Percentiles rank a stretch among this genome's conserved stretches.
Evolutionary conservation across 2,888 invertebrate genomes (phyloP).

Genomic region (Tipula unca): DNA sequence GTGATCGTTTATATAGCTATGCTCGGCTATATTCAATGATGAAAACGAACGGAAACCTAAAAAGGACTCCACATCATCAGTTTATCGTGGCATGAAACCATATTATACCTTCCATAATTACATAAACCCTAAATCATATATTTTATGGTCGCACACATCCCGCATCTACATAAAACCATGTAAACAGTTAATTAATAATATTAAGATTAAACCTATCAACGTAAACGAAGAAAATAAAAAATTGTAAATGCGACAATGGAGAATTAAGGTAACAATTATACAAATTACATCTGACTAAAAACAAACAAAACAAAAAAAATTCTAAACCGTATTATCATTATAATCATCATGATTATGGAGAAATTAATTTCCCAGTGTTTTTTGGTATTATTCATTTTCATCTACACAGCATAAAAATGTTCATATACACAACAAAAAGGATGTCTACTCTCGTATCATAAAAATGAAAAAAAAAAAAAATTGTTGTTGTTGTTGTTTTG

Average conservation of each 20-base stretch:
- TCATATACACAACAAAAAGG: background rate
- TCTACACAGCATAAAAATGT: background rate
- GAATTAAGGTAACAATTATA: background rate
- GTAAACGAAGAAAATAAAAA: background rate
- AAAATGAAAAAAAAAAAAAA: background rate
- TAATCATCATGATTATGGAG: background rate
- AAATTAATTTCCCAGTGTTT: background rate
- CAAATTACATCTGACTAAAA: background rate
- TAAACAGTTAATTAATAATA: background rate
- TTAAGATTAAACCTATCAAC: background rate
- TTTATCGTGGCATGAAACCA: no score
- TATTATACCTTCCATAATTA: background rate
- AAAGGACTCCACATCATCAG: no score
- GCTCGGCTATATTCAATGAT: no score
- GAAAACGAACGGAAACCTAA: no score
- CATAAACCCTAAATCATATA: background rate
- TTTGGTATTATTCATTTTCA: background rate
- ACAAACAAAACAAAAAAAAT: background rate
- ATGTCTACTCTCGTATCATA: slow-evolving; percentile 1
- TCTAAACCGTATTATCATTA: background rate
- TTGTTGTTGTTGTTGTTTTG: background rate
- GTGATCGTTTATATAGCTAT: no score
- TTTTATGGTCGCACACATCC: background rate
- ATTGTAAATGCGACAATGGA: background rate
- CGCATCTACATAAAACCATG: background rate